phyloP scores from a whole-genome alignment of 2,113 vertebrate genomes.

The Camelus dromedarius region DNA sequence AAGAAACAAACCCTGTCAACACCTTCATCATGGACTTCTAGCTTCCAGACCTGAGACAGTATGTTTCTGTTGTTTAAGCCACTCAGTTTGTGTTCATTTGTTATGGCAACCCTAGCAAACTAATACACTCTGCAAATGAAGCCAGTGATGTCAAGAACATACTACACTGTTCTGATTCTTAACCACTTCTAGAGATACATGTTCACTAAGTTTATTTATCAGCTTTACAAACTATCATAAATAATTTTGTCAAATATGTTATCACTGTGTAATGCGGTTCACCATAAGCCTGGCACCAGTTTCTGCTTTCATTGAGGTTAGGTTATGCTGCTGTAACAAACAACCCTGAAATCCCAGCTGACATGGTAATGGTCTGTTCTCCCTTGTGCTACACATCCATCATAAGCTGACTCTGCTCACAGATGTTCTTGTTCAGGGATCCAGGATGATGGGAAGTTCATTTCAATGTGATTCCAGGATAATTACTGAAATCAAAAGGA shows the following conservation, averaged over 20 bases:
- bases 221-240: neutral
- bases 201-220: neutral
- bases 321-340: neutral
- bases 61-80: neutral
- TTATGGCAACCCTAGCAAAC: neutral
- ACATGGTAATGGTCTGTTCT: neutral
- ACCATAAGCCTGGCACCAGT: neutral
- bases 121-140: neutral
- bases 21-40: neutral
- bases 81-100: neutral
- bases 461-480: constrained; percentile 12
- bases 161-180: neutral
- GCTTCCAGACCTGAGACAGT: neutral
- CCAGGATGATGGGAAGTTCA: neutral
- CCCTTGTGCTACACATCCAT: neutral
- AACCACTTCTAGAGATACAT: neutral
- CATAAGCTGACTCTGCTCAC: neutral
- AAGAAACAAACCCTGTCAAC: neutral
- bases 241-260: neutral
- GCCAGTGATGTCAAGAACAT: neutral
- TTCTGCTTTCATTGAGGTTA: neutral
- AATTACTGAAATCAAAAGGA: neutral
- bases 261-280: neutral
- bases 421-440: neutral
- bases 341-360: neutral